These are phyloP conservation scores for Pitta sordida DNA, from an alignment of 2,113 vertebrate genomes.

Conservation along the genomic window DNA sequence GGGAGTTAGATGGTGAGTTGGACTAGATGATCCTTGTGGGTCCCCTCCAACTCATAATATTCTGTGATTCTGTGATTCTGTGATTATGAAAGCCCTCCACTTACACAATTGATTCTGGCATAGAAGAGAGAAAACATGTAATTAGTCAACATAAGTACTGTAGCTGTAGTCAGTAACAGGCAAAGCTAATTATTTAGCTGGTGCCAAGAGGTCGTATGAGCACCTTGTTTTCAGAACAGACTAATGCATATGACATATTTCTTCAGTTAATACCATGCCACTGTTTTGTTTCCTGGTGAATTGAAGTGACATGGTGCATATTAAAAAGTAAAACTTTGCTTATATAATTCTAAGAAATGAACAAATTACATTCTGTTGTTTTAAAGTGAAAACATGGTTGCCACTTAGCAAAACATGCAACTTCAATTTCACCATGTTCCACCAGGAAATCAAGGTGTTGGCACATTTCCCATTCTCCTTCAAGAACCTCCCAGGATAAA, in stretches of 20 bases:
- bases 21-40: too few relatives aligned
- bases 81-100: not conserved
- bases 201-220: not conserved
- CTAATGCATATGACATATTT: conserved; percentile 11
- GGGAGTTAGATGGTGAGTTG: too few relatives aligned
- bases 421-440: conserved; percentile 8
- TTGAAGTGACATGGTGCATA: not conserved
- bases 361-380: not conserved
- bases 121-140: not conserved
- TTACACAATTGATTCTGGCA: not conserved
- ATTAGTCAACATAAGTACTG: conserved; percentile 7
- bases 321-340: not conserved
- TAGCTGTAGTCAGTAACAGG: conserved; percentile 3
- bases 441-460: conserved; percentile 26
- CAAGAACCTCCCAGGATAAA: not conserved
- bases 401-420: conserved; percentile 12
- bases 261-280: not conserved
- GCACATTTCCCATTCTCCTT: not conserved
- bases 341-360: not conserved
- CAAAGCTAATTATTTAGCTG: conserved; percentile 11
- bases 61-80: too few relatives aligned
- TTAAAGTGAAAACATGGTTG: not conserved
- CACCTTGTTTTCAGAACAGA: conserved; percentile 12
- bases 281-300: not conserved
- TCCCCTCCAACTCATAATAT: too few relatives aligned